These are phyloP conservation scores for Malacosoma neustria DNA, from an alignment of 2,888 invertebrate species.

Conservation along the genomic window DNA sequence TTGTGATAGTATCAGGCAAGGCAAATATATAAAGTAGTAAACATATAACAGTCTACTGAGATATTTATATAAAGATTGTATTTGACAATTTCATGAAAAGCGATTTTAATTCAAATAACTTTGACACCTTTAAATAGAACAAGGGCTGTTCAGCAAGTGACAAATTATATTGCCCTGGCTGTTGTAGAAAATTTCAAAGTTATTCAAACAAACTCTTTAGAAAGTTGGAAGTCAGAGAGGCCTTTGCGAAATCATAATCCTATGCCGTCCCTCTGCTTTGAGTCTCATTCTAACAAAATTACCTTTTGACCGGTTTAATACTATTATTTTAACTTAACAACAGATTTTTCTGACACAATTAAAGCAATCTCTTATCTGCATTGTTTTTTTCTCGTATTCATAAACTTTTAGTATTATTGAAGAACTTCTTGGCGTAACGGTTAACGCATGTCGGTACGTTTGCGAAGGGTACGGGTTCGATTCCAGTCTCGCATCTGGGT, in stretches of 20 bases:
- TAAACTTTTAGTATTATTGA: no score
- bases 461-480: no score
- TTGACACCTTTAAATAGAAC: constrained; percentile 3
- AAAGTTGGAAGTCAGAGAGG: constrained; percentile 54
- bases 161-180: constrained; percentile 47
- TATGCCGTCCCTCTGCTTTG: constrained; percentile 32
- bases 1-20: no score
- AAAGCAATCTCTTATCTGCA: no score
- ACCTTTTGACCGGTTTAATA: constrained; percentile 17
- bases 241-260: constrained; percentile 44
- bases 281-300: constrained; percentile 39
- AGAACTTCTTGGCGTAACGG: no score
- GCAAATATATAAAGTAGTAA: no score
- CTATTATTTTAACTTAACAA: constrained; percentile 3
- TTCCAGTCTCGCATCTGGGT: no score
- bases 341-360: constrained; percentile 9
- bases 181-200: constrained; percentile 38
- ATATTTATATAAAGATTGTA: no score
- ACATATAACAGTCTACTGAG: no score
- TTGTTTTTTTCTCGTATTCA: no score
- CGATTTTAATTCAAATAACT: constrained; percentile 14
- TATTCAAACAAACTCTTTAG: constrained; percentile 50
- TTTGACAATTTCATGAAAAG: no score
- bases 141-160: constrained; percentile 23
- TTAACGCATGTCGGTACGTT: no score